phyloP scores from a whole-genome alignment of 2,797 vertebrate genomes.

The Ctenopoma kingsleyae region DNA sequence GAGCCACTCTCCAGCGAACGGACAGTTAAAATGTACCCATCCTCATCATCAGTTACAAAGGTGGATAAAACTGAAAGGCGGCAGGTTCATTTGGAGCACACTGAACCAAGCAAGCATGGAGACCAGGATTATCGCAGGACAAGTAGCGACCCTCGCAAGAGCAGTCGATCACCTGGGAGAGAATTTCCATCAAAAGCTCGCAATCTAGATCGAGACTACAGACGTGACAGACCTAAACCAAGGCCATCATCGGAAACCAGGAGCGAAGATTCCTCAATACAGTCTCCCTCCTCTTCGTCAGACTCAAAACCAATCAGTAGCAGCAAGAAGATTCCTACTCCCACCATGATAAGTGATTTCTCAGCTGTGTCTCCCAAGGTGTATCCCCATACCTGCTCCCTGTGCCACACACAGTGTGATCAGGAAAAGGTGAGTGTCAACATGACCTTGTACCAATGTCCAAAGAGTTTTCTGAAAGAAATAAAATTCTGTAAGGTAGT shows the following conservation, averaged over 20 bases:
- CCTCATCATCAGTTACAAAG: constrained; percentile 53
- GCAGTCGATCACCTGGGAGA: constrained; percentile 55
- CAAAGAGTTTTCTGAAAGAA: constrained; percentile 27
- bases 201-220: constrained; percentile 72
- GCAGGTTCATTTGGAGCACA: constrained; percentile 53
- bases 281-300: constrained; percentile 58
- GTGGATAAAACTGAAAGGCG: constrained; percentile 59
- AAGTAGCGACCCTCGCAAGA: constrained; percentile 54
- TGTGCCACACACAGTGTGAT: constrained; percentile 94
- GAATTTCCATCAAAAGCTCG: constrained; percentile 69
- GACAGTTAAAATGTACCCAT: constrained; percentile 67
- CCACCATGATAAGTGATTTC: constrained; percentile 95
- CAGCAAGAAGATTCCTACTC: constrained; percentile 88
- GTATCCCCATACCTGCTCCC: constrained; percentile 95
- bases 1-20: constrained; percentile 71
- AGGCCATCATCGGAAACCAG: constrained; percentile 61
- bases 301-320: constrained; percentile 58
- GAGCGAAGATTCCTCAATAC: constrained; percentile 59
- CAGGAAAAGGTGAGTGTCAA: constrained; percentile 91
- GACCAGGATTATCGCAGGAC: constrained; percentile 74
- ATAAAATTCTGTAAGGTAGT: constrained; percentile 24
- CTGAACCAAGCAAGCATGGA: constrained; percentile 68
- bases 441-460: constrained; percentile 44
- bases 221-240: constrained; percentile 47
- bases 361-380: constrained; percentile 90